Conservation (phyloP, 2,888 invertebrate species). For the Eumacrocentrus americanus region DNA sequence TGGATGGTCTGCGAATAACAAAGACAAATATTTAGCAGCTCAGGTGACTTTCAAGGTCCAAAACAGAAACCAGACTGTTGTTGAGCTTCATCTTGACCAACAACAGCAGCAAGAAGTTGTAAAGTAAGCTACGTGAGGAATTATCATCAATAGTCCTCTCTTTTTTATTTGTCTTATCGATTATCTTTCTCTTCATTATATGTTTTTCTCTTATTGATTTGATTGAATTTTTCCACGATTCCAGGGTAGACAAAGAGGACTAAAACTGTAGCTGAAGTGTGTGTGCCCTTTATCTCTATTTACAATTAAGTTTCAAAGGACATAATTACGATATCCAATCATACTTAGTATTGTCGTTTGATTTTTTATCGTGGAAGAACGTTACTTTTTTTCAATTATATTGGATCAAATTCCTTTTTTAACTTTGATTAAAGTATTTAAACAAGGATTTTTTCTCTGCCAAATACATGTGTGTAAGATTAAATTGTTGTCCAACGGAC, state of each 20-base stretch:
- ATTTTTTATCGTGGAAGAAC: background rate
- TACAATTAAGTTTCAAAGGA: too few relatives aligned
- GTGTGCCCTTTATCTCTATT: conserved; percentile 36
- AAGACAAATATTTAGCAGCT: conserved; percentile 63
- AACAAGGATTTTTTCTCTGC: conserved; percentile 13
- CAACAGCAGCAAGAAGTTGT: conserved; percentile 50
- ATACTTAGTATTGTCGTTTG: too few relatives aligned
- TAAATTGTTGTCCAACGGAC: conserved; percentile 8
- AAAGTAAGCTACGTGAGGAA: conserved; percentile 47
- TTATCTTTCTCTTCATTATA: background rate
- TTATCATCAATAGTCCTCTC: background rate
- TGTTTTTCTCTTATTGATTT: background rate
- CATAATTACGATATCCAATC: too few relatives aligned
- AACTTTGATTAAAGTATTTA: too few relatives aligned
- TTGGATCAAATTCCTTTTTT: conserved; percentile 45
- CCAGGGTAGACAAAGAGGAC: conserved; percentile 56
- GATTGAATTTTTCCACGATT: conserved; percentile 36
- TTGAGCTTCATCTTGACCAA: conserved; percentile 61
- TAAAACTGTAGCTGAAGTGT: conserved; percentile 49
- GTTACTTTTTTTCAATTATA: background rate
- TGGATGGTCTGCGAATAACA: conserved; percentile 63
- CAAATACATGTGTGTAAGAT: background rate
- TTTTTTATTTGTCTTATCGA: background rate
- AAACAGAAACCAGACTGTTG: conserved; percentile 62
- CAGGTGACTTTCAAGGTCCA: conserved; percentile 63